phyloP scores from a whole-genome alignment of 2,797 vertebrate genomes.

The Falco cherrug region DNA sequence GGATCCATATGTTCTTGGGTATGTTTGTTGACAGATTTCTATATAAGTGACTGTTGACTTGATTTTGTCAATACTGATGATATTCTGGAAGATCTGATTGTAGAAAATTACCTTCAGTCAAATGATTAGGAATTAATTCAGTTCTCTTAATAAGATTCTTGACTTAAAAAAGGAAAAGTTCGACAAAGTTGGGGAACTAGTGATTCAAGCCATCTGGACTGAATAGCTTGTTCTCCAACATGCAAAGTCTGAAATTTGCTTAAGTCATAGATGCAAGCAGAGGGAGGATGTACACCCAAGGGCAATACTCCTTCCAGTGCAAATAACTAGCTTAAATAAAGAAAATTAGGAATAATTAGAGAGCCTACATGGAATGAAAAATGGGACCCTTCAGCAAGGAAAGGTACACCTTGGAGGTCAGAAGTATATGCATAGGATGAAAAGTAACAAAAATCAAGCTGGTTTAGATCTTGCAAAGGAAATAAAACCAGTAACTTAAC shows the following conservation, averaged over 20 bases:
- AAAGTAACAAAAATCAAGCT: not conserved
- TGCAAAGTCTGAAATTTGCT: not conserved
- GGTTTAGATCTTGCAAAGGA: not conserved
- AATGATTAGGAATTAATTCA: not conserved
- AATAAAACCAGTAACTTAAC: not conserved
- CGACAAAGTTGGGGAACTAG: not conserved
- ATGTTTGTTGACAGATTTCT: not conserved
- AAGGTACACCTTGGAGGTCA: not conserved
- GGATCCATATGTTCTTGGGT: not conserved
- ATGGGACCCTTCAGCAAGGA: not conserved
- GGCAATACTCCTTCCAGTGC: not conserved
- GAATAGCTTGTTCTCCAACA: not conserved
- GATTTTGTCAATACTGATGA: not conserved
- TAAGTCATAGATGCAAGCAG: not conserved
- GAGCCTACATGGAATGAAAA: not conserved
- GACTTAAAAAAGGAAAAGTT: not conserved
- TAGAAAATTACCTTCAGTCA: not conserved
- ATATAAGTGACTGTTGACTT: not conserved
- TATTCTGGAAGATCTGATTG: not conserved
- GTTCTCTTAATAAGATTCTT: not conserved
- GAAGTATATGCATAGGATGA: not conserved
- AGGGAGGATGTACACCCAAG: not conserved
- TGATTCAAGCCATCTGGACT: not conserved
- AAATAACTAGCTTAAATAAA: not conserved
- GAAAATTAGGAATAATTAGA: not conserved